phyloP scores from a whole-genome alignment of 2,888 invertebrate genomes.

The Urechis unicinctus region DNA sequence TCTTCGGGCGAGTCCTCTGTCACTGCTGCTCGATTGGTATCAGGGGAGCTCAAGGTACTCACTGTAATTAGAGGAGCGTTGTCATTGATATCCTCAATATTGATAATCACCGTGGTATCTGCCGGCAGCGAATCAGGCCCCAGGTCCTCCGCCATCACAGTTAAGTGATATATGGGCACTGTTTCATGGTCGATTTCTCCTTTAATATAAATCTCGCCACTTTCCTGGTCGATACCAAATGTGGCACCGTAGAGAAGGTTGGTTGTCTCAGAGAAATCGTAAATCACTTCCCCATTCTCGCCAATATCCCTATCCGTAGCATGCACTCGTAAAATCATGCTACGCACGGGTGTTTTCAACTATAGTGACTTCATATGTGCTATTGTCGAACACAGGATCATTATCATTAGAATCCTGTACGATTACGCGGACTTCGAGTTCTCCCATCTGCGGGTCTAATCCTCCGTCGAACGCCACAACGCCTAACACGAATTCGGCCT shows the following conservation, averaged over 20 bases:
- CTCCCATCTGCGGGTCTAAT: constrained; percentile 51
- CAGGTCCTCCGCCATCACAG: constrained; percentile 16
- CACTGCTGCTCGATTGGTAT: constrained; percentile 5
- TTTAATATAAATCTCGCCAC: constrained; percentile 18
- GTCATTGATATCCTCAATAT: constrained; percentile 18
- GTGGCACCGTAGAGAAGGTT: constrained; percentile 14
- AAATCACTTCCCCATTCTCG: constrained; percentile 11
- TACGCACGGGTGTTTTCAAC: constrained; percentile 8
- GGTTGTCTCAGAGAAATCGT: constrained; percentile 13
- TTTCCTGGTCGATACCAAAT: constrained; percentile 15
- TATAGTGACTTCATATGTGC: constrained; percentile 10
- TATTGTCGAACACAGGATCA: constrained; percentile 13
- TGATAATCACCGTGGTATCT: constrained; percentile 14
- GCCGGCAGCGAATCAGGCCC: constrained; percentile 18
- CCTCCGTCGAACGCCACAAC: constrained; percentile 84
- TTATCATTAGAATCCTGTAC: constrained; percentile 21
- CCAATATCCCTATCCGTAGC: constrained; percentile 17
- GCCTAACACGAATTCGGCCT: constrained; percentile 61
- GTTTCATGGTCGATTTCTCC: constrained; percentile 18
- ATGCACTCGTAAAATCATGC: constrained; percentile 10
- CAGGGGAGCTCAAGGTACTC: constrained; percentile 15
- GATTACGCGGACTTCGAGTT: constrained; percentile 10
- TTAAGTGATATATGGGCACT: constrained; percentile 13
- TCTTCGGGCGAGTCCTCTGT: constrained; percentile 9
- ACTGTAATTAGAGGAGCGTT: constrained; percentile 18